Conservation (phyloP, 2,888 invertebrate genomes). For the Drosophila melanosoma region DNA sequence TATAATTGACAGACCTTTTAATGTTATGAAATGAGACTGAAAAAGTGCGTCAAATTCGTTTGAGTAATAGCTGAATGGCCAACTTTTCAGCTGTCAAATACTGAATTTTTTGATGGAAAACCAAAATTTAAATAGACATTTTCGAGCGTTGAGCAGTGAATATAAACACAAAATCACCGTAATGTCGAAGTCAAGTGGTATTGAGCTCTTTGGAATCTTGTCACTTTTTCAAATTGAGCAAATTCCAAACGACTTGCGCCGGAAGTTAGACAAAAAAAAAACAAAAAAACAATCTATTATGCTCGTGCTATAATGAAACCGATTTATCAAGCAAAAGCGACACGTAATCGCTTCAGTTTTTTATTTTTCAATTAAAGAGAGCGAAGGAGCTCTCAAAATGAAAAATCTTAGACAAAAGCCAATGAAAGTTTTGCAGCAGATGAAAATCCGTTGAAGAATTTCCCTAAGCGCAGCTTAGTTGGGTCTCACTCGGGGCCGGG, state of each 20-base stretch:
- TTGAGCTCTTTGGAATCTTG: conserved; percentile 58
- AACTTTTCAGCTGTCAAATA: conserved; percentile 76
- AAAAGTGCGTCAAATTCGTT: conserved; percentile 55
- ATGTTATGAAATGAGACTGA: conserved; percentile 69
- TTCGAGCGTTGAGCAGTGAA: conserved; percentile 31
- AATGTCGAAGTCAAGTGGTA: conserved; percentile 67
- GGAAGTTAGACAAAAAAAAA: conserved; percentile 63
- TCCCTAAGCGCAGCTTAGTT: conserved; percentile 76
- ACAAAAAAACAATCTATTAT: conserved; percentile 58
- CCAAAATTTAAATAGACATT: conserved; percentile 48
- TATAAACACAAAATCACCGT: conserved; percentile 18
- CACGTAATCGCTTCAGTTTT: conserved; percentile 62
- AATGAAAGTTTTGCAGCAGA: conserved; percentile 71
- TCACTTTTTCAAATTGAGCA: conserved; percentile 50
- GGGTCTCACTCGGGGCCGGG: conserved; percentile 46
- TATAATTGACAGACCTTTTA: conserved; percentile 76
- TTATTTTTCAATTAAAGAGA: conserved; percentile 63
- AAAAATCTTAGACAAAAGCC: conserved; percentile 62
- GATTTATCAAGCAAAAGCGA: conserved; percentile 67
- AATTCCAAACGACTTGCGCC: conserved; percentile 53
- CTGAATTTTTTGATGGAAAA: conserved; percentile 55
- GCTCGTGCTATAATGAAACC: conserved; percentile 64
- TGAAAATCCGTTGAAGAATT: conserved; percentile 80
- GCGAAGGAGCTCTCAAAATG: conserved; percentile 24
- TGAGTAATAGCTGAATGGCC: conserved; percentile 56